Evolutionary conservation across 2,113 vertebrate species (phyloP).

Genomic region (Colistium nudipinnis): DNA sequence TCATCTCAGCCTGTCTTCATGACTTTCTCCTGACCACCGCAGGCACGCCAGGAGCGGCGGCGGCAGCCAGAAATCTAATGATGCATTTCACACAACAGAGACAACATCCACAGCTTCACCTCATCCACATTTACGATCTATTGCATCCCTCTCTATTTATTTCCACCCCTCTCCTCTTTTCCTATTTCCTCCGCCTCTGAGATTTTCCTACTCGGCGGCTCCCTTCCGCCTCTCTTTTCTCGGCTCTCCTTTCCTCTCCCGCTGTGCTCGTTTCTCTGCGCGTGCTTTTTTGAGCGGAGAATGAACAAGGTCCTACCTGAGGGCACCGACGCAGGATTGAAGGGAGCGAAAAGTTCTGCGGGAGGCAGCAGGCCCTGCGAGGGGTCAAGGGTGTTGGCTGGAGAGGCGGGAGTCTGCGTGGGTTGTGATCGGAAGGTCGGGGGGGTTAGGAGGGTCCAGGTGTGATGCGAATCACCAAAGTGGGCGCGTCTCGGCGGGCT

Average conservation of each 20-base stretch:
- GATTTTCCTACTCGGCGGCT: no score
- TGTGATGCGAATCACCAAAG: neutral
- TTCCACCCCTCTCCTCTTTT: neutral
- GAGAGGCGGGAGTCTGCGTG: slow-evolving; percentile 93
- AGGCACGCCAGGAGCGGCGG: slow-evolving; percentile 40
- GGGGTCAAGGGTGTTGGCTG: slow-evolving; percentile 94
- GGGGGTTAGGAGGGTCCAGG: neutral
- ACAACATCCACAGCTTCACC: slow-evolving; percentile 34
- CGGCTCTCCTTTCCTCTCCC: slow-evolving; percentile 5
- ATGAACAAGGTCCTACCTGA: slow-evolving; percentile 86
- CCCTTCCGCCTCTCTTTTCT: neutral
- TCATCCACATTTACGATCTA: slow-evolving; percentile 64
- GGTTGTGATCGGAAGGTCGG: neutral
- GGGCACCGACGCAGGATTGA: slow-evolving; percentile 95
- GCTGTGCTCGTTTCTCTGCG: slow-evolving; percentile 27
- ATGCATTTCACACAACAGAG: slow-evolving; percentile 66
- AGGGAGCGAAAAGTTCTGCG: slow-evolving; percentile 92
- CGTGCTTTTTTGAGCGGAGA: slow-evolving; percentile 44
- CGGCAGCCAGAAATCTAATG: slow-evolving; percentile 61
- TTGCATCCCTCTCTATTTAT: slow-evolving; percentile 48
- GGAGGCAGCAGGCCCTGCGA: slow-evolving; percentile 91
- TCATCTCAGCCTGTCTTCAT: slow-evolving; percentile 46
- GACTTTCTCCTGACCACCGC: slow-evolving; percentile 32
- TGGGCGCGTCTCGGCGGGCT: neutral
- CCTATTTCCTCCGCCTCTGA: neutral